Evolutionary conservation across 2,797 vertebrate genomes (phyloP).

Genomic region (Neostethus bicornis): DNA sequence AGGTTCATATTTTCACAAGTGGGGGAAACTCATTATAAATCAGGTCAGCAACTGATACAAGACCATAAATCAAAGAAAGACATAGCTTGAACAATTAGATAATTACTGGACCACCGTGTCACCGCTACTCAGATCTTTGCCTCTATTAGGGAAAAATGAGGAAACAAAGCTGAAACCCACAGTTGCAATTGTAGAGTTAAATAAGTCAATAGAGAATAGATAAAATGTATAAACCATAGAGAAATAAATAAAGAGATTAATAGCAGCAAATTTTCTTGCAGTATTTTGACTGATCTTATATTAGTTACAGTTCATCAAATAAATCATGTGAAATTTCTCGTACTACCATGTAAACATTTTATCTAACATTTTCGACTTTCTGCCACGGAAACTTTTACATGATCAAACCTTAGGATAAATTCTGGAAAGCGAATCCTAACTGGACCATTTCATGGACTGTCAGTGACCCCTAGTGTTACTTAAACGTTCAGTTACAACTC

Average conservation of each 20-base stretch:
- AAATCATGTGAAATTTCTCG: neutral
- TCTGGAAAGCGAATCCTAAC: constrained; percentile 38
- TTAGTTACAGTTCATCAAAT: constrained; percentile 4
- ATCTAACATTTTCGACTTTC: constrained; percentile 3
- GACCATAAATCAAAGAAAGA: constrained; percentile 94
- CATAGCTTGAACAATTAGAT: constrained; percentile 95
- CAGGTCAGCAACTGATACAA: constrained; percentile 92
- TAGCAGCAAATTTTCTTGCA: neutral
- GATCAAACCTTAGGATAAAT: constrained; percentile 37
- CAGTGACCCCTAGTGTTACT: constrained; percentile 82
- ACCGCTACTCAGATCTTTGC: constrained; percentile 74
- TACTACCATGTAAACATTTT: neutral
- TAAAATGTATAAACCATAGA: constrained; percentile 12
- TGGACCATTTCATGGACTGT: constrained; percentile 68
- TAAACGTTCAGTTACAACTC: constrained; percentile 45
- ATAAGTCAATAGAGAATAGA: constrained; percentile 37
- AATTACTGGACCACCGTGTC: constrained; percentile 91
- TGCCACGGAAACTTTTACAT: too few species aligned
- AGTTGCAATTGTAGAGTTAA: constrained; percentile 53
- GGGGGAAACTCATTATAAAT: constrained; percentile 89
- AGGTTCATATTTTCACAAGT: constrained; percentile 84
- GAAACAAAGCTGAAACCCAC: constrained; percentile 38
- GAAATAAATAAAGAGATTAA: constrained; percentile 23
- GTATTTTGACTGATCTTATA: constrained; percentile 13
- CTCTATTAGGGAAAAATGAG: constrained; percentile 38